phyloP scores from a whole-genome alignment of 92 coral and sea anemone species.

The Actinernus sp. region DNA sequence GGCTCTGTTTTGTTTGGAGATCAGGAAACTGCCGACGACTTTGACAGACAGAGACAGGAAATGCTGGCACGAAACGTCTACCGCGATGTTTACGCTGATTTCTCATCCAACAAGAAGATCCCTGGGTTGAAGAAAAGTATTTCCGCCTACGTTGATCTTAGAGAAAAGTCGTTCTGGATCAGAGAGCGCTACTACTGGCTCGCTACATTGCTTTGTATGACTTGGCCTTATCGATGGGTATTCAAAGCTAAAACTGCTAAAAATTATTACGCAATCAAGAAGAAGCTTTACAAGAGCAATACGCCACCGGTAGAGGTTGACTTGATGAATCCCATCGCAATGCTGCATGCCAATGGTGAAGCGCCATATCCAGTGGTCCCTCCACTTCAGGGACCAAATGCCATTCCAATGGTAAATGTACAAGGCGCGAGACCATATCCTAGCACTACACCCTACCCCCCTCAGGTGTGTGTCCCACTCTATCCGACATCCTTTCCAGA shows the following conservation, averaged over 20 bases:
- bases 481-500: too few species aligned
- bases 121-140: constrained; percentile 75
- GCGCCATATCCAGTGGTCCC: constrained; percentile 3
- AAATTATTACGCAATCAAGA: constrained; percentile 51
- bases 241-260: constrained; percentile 81
- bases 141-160: constrained; percentile 61
- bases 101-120: constrained; percentile 30
- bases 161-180: constrained; percentile 60
- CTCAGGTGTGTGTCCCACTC: too few species aligned
- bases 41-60: constrained; percentile 35
- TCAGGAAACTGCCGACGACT: constrained; percentile 67
- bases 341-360: constrained; percentile 10
- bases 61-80: constrained; percentile 63
- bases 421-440: too few species aligned
- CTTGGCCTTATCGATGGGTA: constrained; percentile 88
- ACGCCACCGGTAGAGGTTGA: constrained; percentile 68
- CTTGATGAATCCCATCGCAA: constrained; percentile 63
- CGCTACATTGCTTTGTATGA: constrained; percentile 58
- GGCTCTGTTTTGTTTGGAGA: constrained; percentile 66
- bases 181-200: constrained; percentile 60
- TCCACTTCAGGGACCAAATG: not conserved
- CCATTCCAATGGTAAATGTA: not conserved
- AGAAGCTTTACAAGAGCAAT: constrained; percentile 60
- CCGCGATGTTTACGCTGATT: constrained; percentile 66
- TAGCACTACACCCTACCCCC: constrained; percentile 4